Evolutionary conservation across 1,140 invertebrate genomes (phyloP), one percentile per base, ranked within the genome.

Genomic region (Cylas formicarius): DNA sequence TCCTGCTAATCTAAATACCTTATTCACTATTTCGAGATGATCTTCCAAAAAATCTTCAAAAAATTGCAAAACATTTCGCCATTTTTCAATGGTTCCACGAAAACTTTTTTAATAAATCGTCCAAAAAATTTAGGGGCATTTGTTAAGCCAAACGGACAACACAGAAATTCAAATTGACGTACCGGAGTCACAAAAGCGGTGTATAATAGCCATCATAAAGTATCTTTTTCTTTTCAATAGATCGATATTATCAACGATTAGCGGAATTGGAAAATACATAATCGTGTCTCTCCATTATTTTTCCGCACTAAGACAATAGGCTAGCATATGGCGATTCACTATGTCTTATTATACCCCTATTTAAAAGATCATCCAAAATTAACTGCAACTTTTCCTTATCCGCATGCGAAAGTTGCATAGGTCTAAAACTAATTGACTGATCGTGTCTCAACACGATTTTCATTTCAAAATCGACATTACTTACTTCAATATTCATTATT

Each of bases 301-400:
- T 76, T 77, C 17, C 38, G 53, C 5, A 69, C 67, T 8, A 73
- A 39, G 0, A 73, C 63, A 1, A 72, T 48, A 1, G 68, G 33
- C 62, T 63, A n/a, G 61, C 52, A 61, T 67, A 75, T 21, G 63
- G 63, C 14, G 60, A 62, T 19, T 43, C 37, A 36, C 58, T 61
- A 28, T 46, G 35, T 26, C 42, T 32, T 26, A 66, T 60, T 13
- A 66, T 55, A 19, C 48, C 53, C 26, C 60, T 28, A 2, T 44
- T 16, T 18, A 65, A 33, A 55, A 61, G 64, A 20, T 63, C 50
- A 16, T 59, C 42, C 18, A 66, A 44, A 34, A 63, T 61, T 6
- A 49, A 33, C 20, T 61, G 42, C 17, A 67, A 48, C 19, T 56
- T 35, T 21, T 27, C 9, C 21, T 59, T 52, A 38, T 66, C 61